A percentile compares a stretch with the other conserved stretches of the same genome.
Evolutionary conservation across 2,113 vertebrate genomes (phyloP).

Genomic region (Sturnus vulgaris): DNA sequence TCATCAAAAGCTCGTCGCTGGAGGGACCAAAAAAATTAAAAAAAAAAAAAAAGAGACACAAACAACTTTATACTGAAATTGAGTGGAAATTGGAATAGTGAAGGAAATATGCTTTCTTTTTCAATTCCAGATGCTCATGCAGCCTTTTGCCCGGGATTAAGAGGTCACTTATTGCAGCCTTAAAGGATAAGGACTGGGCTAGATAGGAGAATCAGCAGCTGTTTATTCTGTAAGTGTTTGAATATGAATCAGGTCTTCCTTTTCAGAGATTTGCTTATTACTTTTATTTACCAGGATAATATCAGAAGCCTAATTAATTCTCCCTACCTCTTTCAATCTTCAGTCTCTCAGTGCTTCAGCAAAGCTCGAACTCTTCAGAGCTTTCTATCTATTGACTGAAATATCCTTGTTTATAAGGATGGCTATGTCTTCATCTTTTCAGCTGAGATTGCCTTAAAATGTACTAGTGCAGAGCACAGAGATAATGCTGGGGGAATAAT

Average conservation of each 20-base stretch:
- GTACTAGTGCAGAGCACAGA: not conserved
- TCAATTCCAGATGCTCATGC: constrained; percentile 51
- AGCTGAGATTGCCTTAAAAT: constrained; percentile 51
- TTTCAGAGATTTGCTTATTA: constrained; percentile 27
- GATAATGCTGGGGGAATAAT: constrained; percentile 30
- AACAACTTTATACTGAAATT: constrained; percentile 32
- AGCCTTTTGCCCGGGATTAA: constrained; percentile 45
- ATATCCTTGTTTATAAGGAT: constrained; percentile 51
- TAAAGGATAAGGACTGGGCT: constrained; percentile 43
- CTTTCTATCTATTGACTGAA: constrained; percentile 53
- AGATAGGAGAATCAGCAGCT: constrained; percentile 52
- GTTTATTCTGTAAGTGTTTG: constrained; percentile 70
- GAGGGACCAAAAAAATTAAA: not conserved
- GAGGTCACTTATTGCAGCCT: constrained; percentile 57
- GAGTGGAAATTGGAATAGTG: constrained; percentile 46
- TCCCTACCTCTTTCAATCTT: constrained; percentile 21
- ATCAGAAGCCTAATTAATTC: constrained; percentile 62
- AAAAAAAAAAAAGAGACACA: not conserved
- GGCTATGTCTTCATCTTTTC: constrained; percentile 51
- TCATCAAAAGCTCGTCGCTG: not conserved
- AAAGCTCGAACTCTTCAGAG: constrained; percentile 45
- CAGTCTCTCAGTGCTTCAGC: constrained; percentile 35
- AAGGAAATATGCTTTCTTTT: constrained; percentile 44
- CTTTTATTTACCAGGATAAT: constrained; percentile 64
- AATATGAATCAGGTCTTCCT: constrained; percentile 54